Evolutionary conservation across 2,797 vertebrate genomes (phyloP), one percentile per base, ranked within the genome.

Genomic region (Antrozous pallidus): DNA sequence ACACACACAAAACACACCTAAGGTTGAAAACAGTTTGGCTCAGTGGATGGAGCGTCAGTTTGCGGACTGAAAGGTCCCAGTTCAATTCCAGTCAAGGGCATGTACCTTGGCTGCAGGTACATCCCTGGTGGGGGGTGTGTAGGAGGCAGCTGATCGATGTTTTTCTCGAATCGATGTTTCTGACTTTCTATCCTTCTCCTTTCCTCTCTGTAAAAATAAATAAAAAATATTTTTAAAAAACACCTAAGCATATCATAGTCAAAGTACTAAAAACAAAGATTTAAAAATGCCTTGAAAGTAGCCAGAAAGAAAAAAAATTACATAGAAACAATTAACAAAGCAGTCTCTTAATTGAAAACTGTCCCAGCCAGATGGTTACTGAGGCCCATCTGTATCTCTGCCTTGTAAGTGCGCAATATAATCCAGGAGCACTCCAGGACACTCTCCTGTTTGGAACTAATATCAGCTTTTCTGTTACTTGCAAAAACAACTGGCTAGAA

Each of bases 251-350:
- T 47, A 67, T 73, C 17, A 51, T 38, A 79, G 28, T 61, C 71
- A 47, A 90, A 61, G 11, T 67, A 36, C 70, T 58, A 65, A 94
- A 74, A 77, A 28, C 42, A 67, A 93, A 80, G 26, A 11, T 78
- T 73, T 67, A 40, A 74, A 58, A 90, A 86, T 6, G 24, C 22
- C 54, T 54, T 90, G 82, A 93, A 93, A 87, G 47, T 45, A 73
- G 7, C 31, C 45, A 94, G 69, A 93, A 91, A 83, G 54, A 24
- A 49, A 65, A 65, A 33, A 61, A 94, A 82, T 69, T 85, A 70
- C 36, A 83, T 6, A 78, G 65, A 74, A 63, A 88, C 63, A 82
- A 71, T 10, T 36, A 86, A 91, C 74, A 93, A 83, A 92, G 33
- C 71, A 80, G n/a, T 69, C 38, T 83, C 83, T 47, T 80, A 33